A percentile compares a stretch with the other conserved stretches of the same genome.
Conservation (phyloP, 2,888 invertebrate genomes). For the Leptarthrus brevirostris region DNA sequence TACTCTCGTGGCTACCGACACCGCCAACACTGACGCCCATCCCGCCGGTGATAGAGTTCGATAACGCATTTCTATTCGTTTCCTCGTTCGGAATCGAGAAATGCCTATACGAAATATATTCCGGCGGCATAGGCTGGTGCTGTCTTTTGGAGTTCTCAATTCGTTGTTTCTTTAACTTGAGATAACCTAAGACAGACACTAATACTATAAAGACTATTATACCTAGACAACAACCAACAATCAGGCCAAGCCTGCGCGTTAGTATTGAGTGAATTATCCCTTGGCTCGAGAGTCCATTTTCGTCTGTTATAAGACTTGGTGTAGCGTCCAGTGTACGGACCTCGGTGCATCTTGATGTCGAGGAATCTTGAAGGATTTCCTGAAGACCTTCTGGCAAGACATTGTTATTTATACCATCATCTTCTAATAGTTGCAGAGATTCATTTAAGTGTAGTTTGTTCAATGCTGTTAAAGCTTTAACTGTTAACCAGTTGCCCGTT, state of each 20-base stretch:
- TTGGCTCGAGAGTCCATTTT: constrained; percentile 72
- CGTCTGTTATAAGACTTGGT: constrained; percentile 71
- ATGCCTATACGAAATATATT: constrained; percentile 83
- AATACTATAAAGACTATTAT: constrained; percentile 86
- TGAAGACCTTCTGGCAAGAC: constrained; percentile 71
- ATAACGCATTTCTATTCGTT: constrained; percentile 56
- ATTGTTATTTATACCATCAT: constrained; percentile 69
- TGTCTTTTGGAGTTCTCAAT: constrained; percentile 76
- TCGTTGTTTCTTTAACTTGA: constrained; percentile 86
- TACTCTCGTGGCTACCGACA: constrained; percentile 5
- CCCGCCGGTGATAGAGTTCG: constrained; percentile 58
- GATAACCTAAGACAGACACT: constrained; percentile 85
- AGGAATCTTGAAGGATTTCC: constrained; percentile 75
- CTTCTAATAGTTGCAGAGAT: constrained; percentile 52
- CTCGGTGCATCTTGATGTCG: constrained; percentile 81
- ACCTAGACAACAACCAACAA: constrained; percentile 88
- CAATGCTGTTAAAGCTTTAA: constrained; percentile 62
- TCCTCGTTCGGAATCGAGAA: constrained; percentile 78
- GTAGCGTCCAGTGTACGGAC: constrained; percentile 80
- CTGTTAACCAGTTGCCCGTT: constrained; percentile 78
- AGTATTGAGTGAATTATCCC: constrained; percentile 81
- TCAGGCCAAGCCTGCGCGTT: constrained; percentile 83
- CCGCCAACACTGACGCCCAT: constrained; percentile 57
- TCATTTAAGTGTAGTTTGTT: constrained; percentile 64
- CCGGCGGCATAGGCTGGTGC: constrained; percentile 76